Evolutionary conservation across 2,797 vertebrate species (phyloP), one percentile per base, ranked within the genome.

Genomic region (Syndactyla subalaris): DNA sequence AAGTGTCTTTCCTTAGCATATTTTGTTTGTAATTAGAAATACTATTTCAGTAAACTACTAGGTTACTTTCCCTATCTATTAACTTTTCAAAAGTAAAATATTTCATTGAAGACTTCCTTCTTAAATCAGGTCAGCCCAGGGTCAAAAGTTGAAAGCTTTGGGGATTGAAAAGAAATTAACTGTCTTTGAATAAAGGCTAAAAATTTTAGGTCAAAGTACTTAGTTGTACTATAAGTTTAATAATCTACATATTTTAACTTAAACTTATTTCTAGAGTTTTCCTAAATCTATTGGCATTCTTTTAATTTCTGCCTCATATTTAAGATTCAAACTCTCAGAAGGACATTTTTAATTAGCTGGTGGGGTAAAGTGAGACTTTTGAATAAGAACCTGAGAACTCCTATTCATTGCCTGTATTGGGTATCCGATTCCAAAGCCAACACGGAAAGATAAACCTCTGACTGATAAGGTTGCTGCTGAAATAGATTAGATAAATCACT

Each of bases 401-500:
- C 43, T 70, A 34, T 46, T 78, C 29, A 7, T 57, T 75, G 27
- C 54, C 79, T 65, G 9, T 45, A 63, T 52, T 85, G 61, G 29
- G 21, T 86, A 62, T 74, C 48, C 84, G 68, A 49, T 48, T 88
- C 48, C 8, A 17, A 87, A 92, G 22, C 38, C 61, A 93, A 67
- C 55, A 55, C 24, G 24, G 34, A 75, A 92, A 68, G 78, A 87
- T 85, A 90, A 87, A 83, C 13, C 54, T 84, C 85, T 83, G 51
- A 78, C 39, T 75, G 71, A 85, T 70, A 88, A 68, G 43, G 55
- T 41, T 85, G 49, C 71, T 88, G 48, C 62, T 83, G 51, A 89
- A 85, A 89, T 23, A 91, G 92, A 78, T 59, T 67, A 84, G 89
- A 72, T 62, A 92, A 86, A 59, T 58, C 62, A 18, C 46, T 84